phyloP scores from a whole-genome alignment of 1,140 invertebrate genomes.

The Polypedilum vanderplanki region DNA sequence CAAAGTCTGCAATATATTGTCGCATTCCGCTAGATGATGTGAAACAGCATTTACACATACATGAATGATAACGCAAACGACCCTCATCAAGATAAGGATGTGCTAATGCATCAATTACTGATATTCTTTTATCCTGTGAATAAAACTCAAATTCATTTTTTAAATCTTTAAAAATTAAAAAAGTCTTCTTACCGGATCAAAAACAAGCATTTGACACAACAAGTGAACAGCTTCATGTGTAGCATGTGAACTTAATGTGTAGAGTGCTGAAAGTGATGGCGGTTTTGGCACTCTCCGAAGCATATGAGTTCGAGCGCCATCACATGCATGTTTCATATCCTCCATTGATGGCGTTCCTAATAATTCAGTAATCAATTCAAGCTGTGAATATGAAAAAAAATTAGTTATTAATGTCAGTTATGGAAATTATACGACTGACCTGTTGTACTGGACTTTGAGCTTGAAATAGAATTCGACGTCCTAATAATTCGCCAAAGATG shows the following conservation, averaged over 20 bases:
- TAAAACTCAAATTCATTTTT: conserved; percentile 23
- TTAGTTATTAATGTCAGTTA: conserved; percentile 21
- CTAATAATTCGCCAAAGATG: conserved; percentile 95
- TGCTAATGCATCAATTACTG: conserved; percentile 85
- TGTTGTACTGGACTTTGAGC: conserved; percentile 91
- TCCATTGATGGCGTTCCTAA: conserved; percentile 92
- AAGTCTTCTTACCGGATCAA: conserved; percentile 79
- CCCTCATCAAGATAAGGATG: conserved; percentile 98
- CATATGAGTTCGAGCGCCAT: conserved; percentile 91
- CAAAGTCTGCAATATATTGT: conserved; percentile 88
- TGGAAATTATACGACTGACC: conserved; percentile 46
- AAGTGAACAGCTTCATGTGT: conserved; percentile 97
- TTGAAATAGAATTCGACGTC: conserved; percentile 93
- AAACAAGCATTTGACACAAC: conserved; percentile 95
- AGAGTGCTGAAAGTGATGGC: conserved; percentile 81
- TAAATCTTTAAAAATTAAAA: too few species aligned
- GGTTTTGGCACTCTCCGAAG: conserved; percentile 79
- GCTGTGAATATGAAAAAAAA: conserved; percentile 46
- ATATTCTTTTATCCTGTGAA: conserved; percentile 83
- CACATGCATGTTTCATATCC: conserved; percentile 94
- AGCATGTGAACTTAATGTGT: conserved; percentile 84
- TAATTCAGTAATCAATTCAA: conserved; percentile 95
- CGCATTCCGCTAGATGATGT: conserved; percentile 63
- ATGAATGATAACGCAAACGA: conserved; percentile 94
- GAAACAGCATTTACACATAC: conserved; percentile 98